Conservation (phyloP, 1,140 invertebrate genomes). For the Apocrypta bakeri region DNA sequence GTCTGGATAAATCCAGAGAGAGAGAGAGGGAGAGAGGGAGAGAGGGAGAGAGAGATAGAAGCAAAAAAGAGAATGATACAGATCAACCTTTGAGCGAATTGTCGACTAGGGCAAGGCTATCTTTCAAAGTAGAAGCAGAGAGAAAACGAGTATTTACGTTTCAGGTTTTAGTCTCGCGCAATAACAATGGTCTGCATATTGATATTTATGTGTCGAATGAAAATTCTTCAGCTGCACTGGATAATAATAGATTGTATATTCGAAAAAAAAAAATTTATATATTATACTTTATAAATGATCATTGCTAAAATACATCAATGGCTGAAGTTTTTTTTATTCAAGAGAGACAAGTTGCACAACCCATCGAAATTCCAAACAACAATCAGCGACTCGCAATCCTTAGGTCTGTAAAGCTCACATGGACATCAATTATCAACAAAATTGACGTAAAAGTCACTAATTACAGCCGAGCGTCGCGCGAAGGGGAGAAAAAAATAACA, state of each 20-base stretch:
- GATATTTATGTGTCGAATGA: too few species aligned
- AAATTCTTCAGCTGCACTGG: too few species aligned
- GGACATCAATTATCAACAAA: background rate
- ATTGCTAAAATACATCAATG: too few species aligned
- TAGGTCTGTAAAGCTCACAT: background rate
- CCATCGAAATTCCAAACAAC: too few species aligned
- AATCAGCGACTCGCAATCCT: background rate
- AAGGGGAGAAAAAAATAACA: background rate
- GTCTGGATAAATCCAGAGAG: background rate
- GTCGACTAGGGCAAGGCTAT: conserved; percentile 30
- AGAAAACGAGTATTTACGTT: conserved; percentile 12
- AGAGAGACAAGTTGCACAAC: too few species aligned
- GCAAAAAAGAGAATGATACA: conserved; percentile 9
- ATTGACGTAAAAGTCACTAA: conserved; percentile 19
- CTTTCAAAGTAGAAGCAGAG: background rate
- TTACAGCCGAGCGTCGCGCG: background rate
- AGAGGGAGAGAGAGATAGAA: background rate
- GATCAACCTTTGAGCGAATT: conserved; percentile 28
- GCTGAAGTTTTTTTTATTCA: too few species aligned
- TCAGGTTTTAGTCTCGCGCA: background rate
- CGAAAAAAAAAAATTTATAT: too few species aligned
- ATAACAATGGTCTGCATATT: too few species aligned
- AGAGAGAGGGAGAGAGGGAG: too few species aligned
- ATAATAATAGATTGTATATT: too few species aligned
- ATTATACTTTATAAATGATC: too few species aligned